A percentile compares a stretch with the other conserved stretches of the same genome.
These are phyloP conservation scores for Amphipoea lucens DNA, from an alignment of 2,888 invertebrate genomes.

Conservation along the genomic window DNA sequence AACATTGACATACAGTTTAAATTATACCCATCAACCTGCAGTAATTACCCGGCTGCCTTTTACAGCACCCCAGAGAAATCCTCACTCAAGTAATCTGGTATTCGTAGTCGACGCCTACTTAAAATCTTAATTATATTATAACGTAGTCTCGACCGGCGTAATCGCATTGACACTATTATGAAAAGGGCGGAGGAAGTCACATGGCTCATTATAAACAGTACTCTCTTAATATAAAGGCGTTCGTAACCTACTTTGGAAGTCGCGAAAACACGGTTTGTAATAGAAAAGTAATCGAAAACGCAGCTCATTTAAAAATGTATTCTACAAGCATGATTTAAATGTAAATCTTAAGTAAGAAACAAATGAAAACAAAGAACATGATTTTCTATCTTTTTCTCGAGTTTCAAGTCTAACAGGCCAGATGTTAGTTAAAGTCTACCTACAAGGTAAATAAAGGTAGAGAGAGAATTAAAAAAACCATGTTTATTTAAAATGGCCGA, in stretches of 20 bases:
- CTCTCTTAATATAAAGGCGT: slow-evolving; percentile 17
- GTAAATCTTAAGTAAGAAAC: neutral
- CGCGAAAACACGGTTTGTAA: neutral
- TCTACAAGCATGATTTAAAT: neutral
- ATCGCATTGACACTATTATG: slow-evolving; percentile 32
- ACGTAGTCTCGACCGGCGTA: slow-evolving; percentile 9
- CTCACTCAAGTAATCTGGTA: slow-evolving; percentile 18
- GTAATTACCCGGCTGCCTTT: slow-evolving; percentile 21
- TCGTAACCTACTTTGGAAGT: slow-evolving; percentile 18
- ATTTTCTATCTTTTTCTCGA: neutral
- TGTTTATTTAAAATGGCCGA: neutral
- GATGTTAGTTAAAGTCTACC: neutral
- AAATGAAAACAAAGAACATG: neutral
- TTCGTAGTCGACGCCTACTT: slow-evolving; percentile 20
- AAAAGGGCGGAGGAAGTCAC: slow-evolving; percentile 26
- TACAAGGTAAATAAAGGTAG: neutral
- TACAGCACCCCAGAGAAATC: slow-evolving; percentile 28
- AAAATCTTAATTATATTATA: slow-evolving; percentile 33
- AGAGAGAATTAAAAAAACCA: neutral
- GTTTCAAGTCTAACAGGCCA: neutral
- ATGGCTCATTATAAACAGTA: slow-evolving; percentile 28
- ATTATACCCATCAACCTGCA: slow-evolving; percentile 4
- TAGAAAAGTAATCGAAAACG: neutral
- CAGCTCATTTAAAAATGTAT: neutral
- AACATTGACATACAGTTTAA: neutral